Percentiles rank a stretch among this genome's conserved stretches.
These are phyloP conservation scores for Pogonomyrmex californicus DNA, from an alignment of 1,140 invertebrate species.

Conservation along the genomic window DNA sequence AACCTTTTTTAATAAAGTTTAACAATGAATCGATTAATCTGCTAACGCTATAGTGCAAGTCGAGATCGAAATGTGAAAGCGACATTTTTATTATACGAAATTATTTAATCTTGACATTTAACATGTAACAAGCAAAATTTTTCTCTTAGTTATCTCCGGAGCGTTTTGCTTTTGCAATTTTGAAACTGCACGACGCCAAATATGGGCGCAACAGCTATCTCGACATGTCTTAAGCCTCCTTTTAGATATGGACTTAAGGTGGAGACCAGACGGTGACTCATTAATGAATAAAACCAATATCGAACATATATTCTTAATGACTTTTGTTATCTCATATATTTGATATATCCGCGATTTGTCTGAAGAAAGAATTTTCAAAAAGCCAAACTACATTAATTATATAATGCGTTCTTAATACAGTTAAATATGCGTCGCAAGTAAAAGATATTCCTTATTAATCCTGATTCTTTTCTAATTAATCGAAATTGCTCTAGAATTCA, in stretches of 20 bases:
- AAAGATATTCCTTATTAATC: neutral
- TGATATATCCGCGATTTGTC: neutral
- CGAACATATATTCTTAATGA: neutral
- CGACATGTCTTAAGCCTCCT: neutral
- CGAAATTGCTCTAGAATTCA: neutral
- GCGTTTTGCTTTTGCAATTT: neutral
- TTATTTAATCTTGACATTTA: slow-evolving; percentile 8
- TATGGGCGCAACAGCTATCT: slow-evolving; percentile 3
- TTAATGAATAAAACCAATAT: slow-evolving; percentile 13
- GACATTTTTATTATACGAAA: neutral
- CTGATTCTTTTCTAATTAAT: neutral
- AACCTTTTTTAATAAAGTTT: neutral
- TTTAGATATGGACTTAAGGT: slow-evolving; percentile 12
- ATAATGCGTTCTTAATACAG: neutral
- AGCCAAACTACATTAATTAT: neutral
- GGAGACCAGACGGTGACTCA: neutral
- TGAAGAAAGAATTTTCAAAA: neutral
- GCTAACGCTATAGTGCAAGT: neutral
- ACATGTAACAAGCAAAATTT: neutral
- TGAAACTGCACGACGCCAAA: slow-evolving; percentile 17
- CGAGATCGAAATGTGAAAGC: neutral
- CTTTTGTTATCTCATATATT: slow-evolving; percentile 11
- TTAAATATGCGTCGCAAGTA: neutral
- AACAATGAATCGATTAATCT: neutral
- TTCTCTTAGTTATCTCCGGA: neutral